A percentile compares a stretch with the other conserved stretches of the same genome.
Evolutionary conservation across 2,113 vertebrate genomes (phyloP).

Genomic region (Microcebus lehilahytsara): DNA sequence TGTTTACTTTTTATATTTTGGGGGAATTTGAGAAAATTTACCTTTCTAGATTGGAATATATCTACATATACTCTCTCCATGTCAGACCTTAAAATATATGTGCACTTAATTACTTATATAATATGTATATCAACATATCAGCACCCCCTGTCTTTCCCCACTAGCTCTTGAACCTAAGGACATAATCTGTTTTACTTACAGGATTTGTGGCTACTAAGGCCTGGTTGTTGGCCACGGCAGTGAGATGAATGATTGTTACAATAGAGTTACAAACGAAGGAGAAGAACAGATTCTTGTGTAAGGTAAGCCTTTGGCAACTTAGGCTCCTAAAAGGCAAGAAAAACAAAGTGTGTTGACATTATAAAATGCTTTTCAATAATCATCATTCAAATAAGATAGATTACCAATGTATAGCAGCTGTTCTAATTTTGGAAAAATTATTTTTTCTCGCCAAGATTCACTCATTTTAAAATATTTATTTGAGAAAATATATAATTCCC

Average conservation of each 20-base stretch:
- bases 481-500: background rate
- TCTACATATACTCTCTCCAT: background rate
- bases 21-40: background rate
- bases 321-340: constrained; percentile 89
- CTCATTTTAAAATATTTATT: constrained; percentile 1
- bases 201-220: constrained; percentile 93
- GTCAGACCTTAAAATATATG: background rate
- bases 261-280: constrained; percentile 97
- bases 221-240: constrained; percentile 94
- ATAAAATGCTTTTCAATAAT: background rate
- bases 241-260: constrained; percentile 94
- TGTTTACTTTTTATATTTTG: background rate
- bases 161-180: background rate
- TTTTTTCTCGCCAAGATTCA: background rate
- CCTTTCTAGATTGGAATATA: background rate
- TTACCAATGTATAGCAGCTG: background rate
- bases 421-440: background rate
- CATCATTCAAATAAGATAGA: background rate
- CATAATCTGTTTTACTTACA: constrained; percentile 84
- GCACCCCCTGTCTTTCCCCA: background rate
- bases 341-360: constrained; percentile 61
- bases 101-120: too few species aligned
- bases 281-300: constrained; percentile 99
- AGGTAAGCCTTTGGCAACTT: constrained; percentile 98
- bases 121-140: too few species aligned